Conservation (phyloP, 2,113 vertebrate species). For the Dasyprocta punctata region DNA sequence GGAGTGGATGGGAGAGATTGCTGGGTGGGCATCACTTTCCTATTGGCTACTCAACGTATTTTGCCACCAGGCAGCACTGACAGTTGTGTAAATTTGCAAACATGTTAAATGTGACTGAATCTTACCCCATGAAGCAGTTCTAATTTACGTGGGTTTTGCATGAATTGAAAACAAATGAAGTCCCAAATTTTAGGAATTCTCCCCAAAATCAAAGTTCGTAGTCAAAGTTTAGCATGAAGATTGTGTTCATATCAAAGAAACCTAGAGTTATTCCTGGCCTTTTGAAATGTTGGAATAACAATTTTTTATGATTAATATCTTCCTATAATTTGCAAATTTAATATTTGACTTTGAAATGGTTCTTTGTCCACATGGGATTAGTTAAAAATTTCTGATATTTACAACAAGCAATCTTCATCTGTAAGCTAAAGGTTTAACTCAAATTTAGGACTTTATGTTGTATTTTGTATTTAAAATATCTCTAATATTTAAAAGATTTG, state of each 20-base stretch:
- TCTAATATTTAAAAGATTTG: conserved; percentile 21
- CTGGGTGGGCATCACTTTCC: neutral
- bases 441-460: neutral
- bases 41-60: neutral
- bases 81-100: neutral
- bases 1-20: neutral
- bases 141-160: neutral
- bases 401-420: neutral
- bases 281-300: neutral
- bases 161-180: neutral
- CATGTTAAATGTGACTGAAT: neutral
- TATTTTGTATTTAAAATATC: conserved; percentile 38
- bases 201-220: neutral
- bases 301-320: neutral
- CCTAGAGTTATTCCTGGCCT: neutral
- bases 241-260: neutral
- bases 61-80: neutral
- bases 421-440: neutral
- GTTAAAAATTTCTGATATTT: neutral
- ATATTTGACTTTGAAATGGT: neutral
- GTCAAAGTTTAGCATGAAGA: neutral
- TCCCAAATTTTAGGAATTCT: neutral
- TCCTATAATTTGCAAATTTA: neutral
- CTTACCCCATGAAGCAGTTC: neutral
- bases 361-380: neutral